Base-by-base conservation (phyloP, 2,888 invertebrate species). In the Philopedon plagiatum region DNA sequence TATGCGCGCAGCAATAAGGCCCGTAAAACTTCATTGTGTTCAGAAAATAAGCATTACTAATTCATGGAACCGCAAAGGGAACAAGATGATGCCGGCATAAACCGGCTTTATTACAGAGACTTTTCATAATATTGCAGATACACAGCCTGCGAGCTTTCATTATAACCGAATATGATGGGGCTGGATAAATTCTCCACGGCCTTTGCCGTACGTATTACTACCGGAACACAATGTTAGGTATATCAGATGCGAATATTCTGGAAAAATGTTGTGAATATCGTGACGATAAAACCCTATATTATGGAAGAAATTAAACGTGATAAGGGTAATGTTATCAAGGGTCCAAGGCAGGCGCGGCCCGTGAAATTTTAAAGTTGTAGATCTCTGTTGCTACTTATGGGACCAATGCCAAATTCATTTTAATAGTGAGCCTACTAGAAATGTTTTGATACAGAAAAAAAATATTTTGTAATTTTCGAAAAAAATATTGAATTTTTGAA, bases 31-130 rank as follows among this genome's bases (percentile, higher is more conserved):
- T 69, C 69, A 69, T 65, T 67, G 76, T 77, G 78, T 78, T 77
- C 77, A 75, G 80, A 81, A 81, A 81, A 80, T 81, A 79, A 77
- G 78, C 80, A 81, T 81, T 80, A 81, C 79, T 80, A 81, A 81
- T 81, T 81, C 81, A 81, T 81, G 81, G 78, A 80, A 79, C 77
- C 78, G 76, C 78, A 76, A 68, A 76, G 75, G 76, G 76, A 78
- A 79, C 75, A 77, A 77, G 78, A 75, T 76, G 75, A 80, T 78
- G 77, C 77, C 72, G 77, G 63, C 58, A 67, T 65, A 67, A 62
- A 68, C 65, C 67, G 23, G 64, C 70, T 70, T 60, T 61, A 61
- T 63, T 63, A 62, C 62, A 58, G 61, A 56, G 46, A 60, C 71
- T 75, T 76, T 74, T 71, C 68, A 75, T 76, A 74, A 77, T 72